Evolutionary conservation across 2,888 invertebrate species (phyloP).

Genomic region (Neria commutata): DNA sequence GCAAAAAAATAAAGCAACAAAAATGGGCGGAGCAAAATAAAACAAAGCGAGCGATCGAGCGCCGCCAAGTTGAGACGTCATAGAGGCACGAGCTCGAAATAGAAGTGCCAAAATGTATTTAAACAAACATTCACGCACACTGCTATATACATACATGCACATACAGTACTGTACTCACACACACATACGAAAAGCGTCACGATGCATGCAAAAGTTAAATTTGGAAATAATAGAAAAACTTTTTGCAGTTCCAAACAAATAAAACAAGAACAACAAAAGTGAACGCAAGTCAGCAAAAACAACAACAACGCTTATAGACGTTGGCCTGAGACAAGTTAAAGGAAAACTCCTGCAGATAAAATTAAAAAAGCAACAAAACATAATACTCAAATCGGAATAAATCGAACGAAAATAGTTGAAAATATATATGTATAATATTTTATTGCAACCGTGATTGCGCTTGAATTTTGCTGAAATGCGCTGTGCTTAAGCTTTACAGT

Average conservation of each 20-base stretch:
- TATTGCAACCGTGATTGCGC: conserved; percentile 55
- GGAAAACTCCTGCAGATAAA: background rate
- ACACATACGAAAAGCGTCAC: conserved; percentile 37
- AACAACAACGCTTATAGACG: conserved; percentile 31
- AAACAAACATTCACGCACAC: background rate
- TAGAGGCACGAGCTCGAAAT: too few relatives aligned
- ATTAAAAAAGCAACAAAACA: background rate
- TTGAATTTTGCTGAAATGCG: conserved; percentile 52
- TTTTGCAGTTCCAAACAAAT: conserved; percentile 32
- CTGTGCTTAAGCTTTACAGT: too few relatives aligned
- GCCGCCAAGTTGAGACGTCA: too few relatives aligned
- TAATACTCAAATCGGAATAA: conserved; percentile 12
- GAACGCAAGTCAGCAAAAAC: conserved; percentile 14
- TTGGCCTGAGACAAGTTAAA: too few relatives aligned
- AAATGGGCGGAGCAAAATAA: background rate
- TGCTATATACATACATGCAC: conserved; percentile 5
- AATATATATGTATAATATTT: conserved; percentile 39
- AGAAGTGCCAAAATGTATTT: background rate
- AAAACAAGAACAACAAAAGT: conserved; percentile 19
- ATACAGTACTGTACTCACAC: conserved; percentile 10
- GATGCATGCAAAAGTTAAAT: conserved; percentile 52
- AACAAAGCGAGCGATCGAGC: too few relatives aligned
- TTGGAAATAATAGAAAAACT: conserved; percentile 56
- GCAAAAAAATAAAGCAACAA: background rate
- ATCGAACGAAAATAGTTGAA: conserved; percentile 19